Base-by-base conservation (phyloP, 2,888 invertebrate species). In the Melikaiella ostensackeni region DNA sequence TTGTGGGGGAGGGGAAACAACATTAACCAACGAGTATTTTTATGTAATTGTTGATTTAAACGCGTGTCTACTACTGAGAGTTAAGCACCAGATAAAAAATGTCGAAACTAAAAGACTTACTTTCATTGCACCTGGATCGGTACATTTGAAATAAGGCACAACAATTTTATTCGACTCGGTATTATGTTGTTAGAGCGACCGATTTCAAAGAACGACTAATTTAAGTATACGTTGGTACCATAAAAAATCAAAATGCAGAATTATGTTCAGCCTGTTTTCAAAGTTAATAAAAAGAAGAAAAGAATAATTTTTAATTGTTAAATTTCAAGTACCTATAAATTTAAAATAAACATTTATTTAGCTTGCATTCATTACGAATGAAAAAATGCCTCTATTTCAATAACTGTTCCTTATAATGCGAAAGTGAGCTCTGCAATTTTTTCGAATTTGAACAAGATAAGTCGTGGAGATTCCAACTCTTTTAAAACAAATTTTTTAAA, bases 81-180 rank as follows among this genome's bases (percentile, higher is more conserved):
- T 27, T 7, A 70, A 70, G 27, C 50, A 33, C 50, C 50, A 13
- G 76, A 81, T 82, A 74, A 83, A 84, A 75, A 75, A 85, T 80
- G 81, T 82, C 76, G 81, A 63, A 84, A 84, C 81, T 80, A 82
- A 87, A 84, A 79, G 78, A 79, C 79, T 79, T 88, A 89, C 89
- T 89, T 90, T 88, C 89, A 85, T 87, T 80, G 84, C 85, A 85
- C 84, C 88, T 84, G 75, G 76, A 46, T 73, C 80, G 86, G 85
- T 85, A 85, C 87, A 85, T 70, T 86, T 85, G 87, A 90, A 90
- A 90, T 90, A 90, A 91, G 90, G 90, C 91, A 90, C 91, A 89
- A 88, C 82, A 86, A 86, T 59, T 55, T 55, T 21, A 21, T 85
- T 87, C 87, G 86, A 87, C 82, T 84, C 83, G 83, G 77, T 80